Percentiles rank a stretch among this genome's conserved stretches.
Evolutionary conservation across 35 echinoderm and acorn worm genomes (phyloP).

Genomic region (Nesometra sesokonis): DNA sequence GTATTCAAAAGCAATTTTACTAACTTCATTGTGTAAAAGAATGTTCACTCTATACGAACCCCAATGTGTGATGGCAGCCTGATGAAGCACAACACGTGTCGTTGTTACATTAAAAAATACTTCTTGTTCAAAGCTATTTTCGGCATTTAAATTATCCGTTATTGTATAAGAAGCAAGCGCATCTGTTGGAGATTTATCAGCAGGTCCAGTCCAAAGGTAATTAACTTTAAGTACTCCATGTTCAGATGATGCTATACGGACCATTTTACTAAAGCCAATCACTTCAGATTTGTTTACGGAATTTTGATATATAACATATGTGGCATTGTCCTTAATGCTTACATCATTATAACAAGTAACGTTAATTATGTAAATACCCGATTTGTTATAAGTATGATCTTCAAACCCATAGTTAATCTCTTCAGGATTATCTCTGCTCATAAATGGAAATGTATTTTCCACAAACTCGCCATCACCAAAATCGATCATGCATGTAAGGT

Average conservation of each 20-base stretch:
- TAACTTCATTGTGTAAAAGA: neutral
- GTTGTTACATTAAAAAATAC: neutral
- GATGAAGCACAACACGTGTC: neutral
- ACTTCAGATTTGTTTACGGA: neutral
- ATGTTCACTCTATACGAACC: neutral
- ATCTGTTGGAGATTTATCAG: neutral
- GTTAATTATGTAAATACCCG: neutral
- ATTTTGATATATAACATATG: neutral
- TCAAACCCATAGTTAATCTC: neutral
- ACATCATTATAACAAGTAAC: neutral
- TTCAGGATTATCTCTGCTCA: neutral
- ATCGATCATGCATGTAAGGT: neutral
- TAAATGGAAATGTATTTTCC: neutral
- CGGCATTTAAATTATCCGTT: neutral
- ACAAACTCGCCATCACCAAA: neutral
- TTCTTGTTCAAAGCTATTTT: neutral
- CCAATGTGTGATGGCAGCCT: neutral
- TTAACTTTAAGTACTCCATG: neutral
- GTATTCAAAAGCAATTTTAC: neutral
- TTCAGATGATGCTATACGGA: neutral
- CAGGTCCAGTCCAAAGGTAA: neutral
- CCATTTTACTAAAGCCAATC: neutral
- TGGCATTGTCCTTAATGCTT: neutral
- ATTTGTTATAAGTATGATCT: neutral
- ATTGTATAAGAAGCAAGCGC: neutral